Evolutionary conservation across 2,797 vertebrate species (phyloP), one percentile per base, ranked within the genome.

Genomic region (Malacoctenus gilli): DNA sequence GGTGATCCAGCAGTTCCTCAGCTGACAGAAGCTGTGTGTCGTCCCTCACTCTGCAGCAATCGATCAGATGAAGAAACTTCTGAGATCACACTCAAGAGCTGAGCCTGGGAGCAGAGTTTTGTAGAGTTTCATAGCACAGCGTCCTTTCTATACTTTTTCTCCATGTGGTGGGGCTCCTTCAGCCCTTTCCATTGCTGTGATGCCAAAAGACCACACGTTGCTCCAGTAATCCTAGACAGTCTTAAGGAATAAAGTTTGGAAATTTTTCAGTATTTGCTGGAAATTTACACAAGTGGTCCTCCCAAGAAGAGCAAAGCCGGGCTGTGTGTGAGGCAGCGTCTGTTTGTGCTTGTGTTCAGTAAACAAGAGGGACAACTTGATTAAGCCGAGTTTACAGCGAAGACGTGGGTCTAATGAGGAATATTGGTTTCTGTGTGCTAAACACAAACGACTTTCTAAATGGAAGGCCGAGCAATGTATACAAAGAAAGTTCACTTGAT

Each of bases 301-400:
- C 25, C 25, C 25, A 9, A 28, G 25, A 28, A 4, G 25, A 60
- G 38, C 38, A 21, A 67, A 59, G 35, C 11, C 9, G 49, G 50
- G 21, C 35, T 4, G 51, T 25, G 58, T 65, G 30, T 34, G 49
- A 64, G 53, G 21, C 22, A 16, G 47, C n/a, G 38, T 56, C 59
- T 78, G 65, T 47, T 49, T 77, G 53, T 51, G 55, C 60, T 68
- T n/a, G 53, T 70, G 41, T 49, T 70, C 23, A 37, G 52, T 75
- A 74, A 80, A 80, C 63, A 61, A 69, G 30, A 35, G 22, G 20
- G 65, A 68, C 63, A 67, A 76, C 66, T 70, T 79, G 72, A 87
- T 87, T 82, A 82, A 62, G 40, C 70, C 53, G 53, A 61, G 61
- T 79, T 85, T 75, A 76, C 48, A 32, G 62, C 23, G 74, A 58